Conservation (phyloP, 1,140 invertebrate genomes). For the Rhagoletis zephyria region DNA sequence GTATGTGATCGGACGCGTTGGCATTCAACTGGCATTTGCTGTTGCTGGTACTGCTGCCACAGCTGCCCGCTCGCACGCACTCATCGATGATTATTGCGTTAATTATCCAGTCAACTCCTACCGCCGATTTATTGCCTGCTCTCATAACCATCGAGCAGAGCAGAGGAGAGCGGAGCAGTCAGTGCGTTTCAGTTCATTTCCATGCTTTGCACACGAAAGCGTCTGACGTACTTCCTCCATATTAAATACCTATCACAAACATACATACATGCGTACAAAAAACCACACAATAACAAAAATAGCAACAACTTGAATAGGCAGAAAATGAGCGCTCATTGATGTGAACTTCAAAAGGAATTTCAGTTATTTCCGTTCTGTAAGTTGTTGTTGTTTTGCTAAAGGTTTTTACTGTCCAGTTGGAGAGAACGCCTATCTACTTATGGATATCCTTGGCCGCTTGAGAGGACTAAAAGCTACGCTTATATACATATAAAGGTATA, state of each 20-base stretch:
- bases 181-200: slow-evolving; percentile 3
- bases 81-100: slow-evolving; percentile 73
- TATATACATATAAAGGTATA: background rate
- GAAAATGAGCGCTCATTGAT: slow-evolving; percentile 9
- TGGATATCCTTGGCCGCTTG: background rate
- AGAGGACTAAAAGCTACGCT: background rate
- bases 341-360: slow-evolving; percentile 72
- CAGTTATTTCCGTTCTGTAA: slow-evolving; percentile 65
- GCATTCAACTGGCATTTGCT: slow-evolving; percentile 20
- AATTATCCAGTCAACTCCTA: slow-evolving; percentile 64
- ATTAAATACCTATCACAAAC: background rate
- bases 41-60: background rate
- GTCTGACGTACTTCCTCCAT: background rate
- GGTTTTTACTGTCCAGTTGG: background rate
- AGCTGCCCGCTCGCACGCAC: slow-evolving; percentile 56
- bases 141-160: background rate
- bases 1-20: background rate
- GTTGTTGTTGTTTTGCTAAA: background rate
- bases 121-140: background rate
- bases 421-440: background rate
- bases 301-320: background rate
- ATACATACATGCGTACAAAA: background rate
- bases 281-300: slow-evolving; percentile 27
- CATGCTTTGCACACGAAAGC: slow-evolving; percentile 9
- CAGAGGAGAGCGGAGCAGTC: background rate